These are phyloP conservation scores for Aporrectodea caliginosa DNA, from an alignment of 1,140 invertebrate genomes.

Conservation along the genomic window DNA sequence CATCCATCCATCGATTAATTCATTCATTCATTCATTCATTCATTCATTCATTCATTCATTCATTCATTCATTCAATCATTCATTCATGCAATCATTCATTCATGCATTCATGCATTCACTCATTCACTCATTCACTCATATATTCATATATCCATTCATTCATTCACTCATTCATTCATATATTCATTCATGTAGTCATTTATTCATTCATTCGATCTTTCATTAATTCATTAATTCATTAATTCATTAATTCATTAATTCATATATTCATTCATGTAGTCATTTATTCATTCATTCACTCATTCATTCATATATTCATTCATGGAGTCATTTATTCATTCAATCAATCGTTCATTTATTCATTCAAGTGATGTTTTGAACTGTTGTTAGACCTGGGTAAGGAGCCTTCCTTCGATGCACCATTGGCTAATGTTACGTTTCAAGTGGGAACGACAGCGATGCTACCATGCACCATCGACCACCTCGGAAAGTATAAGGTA, in stretches of 20 bases:
- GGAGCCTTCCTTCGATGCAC: not conserved
- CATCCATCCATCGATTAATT: not conserved
- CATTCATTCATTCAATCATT: not conserved
- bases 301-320: not conserved
- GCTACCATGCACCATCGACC: slow-evolving; percentile 81
- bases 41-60: not conserved
- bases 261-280: not conserved
- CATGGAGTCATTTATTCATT: not conserved
- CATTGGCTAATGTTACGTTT: slow-evolving; percentile 68
- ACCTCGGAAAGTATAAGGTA: slow-evolving; percentile 79
- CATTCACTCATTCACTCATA: not conserved
- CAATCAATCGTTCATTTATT: not conserved
- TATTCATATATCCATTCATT: not conserved
- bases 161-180: not conserved
- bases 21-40: not conserved
- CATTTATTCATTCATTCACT: not conserved
- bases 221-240: not conserved
- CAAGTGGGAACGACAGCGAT: slow-evolving; percentile 78
- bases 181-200: not conserved
- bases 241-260: not conserved
- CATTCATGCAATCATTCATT: not conserved
- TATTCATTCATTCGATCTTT: not conserved
- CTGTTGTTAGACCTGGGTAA: not conserved
- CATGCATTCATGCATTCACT: not conserved
- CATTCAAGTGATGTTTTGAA: not conserved